phyloP scores from a whole-genome alignment of 2,113 vertebrate genomes.

The Labeo catla region DNA sequence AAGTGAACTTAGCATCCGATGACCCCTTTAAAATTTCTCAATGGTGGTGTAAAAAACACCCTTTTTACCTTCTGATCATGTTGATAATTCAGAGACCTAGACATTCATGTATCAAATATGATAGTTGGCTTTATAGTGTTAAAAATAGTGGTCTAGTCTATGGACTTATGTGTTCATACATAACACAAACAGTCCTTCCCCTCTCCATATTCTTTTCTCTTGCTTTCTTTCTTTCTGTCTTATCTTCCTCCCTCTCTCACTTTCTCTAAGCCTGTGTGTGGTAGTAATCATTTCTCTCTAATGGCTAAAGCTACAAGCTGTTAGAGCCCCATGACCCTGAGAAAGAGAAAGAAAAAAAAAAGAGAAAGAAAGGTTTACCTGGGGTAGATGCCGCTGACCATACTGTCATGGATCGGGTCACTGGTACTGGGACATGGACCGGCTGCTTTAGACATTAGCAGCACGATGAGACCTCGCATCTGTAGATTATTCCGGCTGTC shows the following conservation, averaged over 20 bases:
- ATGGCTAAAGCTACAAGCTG: slow-evolving; percentile 30
- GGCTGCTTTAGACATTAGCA: slow-evolving; percentile 95
- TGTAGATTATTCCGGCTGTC: slow-evolving; percentile 91
- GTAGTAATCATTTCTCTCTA: slow-evolving; percentile 21
- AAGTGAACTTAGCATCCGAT: too few species aligned
- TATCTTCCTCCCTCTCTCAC: neutral
- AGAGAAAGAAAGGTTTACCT: slow-evolving; percentile 76
- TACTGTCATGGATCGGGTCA: slow-evolving; percentile 79
- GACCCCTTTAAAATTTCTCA: too few species aligned
- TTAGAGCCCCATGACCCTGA: slow-evolving; percentile 7
- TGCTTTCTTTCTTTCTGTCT: neutral
- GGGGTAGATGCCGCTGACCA: slow-evolving; percentile 95
- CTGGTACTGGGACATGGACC: slow-evolving; percentile 77
- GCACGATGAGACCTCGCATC: slow-evolving; percentile 88
- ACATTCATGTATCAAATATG: too few species aligned
- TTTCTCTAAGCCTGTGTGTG: slow-evolving; percentile 19
- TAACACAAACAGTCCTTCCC: neutral
- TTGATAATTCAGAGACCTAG: too few species aligned
- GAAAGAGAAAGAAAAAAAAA: neutral
- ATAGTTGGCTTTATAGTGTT: too few species aligned
- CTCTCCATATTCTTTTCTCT: neutral
- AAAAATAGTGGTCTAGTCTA: too few species aligned
- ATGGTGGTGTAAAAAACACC: too few species aligned
- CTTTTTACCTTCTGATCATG: too few species aligned
- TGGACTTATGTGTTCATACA: neutral